Conservation (phyloP, 2,113 vertebrate species). For the Scomber colias region DNA sequence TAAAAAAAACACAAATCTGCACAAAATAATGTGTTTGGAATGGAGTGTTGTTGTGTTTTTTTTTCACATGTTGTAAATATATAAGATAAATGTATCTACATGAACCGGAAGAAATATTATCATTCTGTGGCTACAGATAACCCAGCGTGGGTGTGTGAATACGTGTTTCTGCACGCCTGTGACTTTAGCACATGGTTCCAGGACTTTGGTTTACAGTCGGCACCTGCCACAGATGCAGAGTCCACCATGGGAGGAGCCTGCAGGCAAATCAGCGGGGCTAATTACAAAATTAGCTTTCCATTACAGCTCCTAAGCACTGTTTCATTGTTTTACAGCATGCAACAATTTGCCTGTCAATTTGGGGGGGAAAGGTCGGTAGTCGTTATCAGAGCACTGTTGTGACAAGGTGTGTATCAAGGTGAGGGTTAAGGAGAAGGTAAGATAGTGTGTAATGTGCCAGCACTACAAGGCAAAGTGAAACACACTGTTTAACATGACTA, state of each 20-base stretch:
- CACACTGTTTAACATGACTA: background rate
- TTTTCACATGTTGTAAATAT: background rate
- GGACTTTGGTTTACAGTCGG: slow-evolving; percentile 79
- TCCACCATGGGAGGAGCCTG: slow-evolving; percentile 58
- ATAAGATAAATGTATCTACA: slow-evolving; percentile 13
- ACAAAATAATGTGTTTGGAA: background rate
- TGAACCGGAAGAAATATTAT: slow-evolving; percentile 16
- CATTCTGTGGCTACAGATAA: slow-evolving; percentile 20
- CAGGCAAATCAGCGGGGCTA: slow-evolving; percentile 74
- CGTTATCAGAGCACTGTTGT: slow-evolving; percentile 46
- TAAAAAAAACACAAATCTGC: background rate
- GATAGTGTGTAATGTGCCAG: background rate
- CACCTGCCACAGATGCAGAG: slow-evolving; percentile 72
- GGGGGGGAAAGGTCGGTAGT: slow-evolving; percentile 67
- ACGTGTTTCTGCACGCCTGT: background rate
- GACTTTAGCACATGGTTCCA: slow-evolving; percentile 24
- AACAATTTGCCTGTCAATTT: slow-evolving; percentile 55
- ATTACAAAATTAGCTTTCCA: slow-evolving; percentile 82
- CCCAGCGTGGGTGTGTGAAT: slow-evolving; percentile 12
- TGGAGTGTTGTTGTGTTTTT: no score
- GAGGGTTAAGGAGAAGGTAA: slow-evolving; percentile 14
- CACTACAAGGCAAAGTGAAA: slow-evolving; percentile 1
- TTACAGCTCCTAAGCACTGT: slow-evolving; percentile 74
- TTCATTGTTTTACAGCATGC: slow-evolving; percentile 80
- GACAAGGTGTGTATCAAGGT: slow-evolving; percentile 59